These are phyloP conservation scores for Corythoichthys haematopterus DNA, from an alignment of 2,113 vertebrate species.

Conservation along the genomic window DNA sequence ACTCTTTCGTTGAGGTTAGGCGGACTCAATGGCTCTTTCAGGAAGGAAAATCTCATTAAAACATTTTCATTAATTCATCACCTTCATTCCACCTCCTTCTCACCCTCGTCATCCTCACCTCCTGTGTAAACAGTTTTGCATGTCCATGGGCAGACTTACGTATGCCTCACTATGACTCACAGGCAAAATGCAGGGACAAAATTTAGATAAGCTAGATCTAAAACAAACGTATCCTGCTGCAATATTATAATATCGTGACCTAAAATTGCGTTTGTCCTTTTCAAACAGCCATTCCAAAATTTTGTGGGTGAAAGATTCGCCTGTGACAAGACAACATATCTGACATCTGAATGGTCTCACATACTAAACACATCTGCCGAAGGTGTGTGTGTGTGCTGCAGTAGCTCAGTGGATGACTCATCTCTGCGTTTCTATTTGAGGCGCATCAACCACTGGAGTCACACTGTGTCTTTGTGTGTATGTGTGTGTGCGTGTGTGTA, in stretches of 20 bases:
- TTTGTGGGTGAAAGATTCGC: too few relatives aligned
- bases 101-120: constrained; percentile 32
- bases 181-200: constrained; percentile 11
- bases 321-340: constrained; percentile 25
- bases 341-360: constrained; percentile 25
- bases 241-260: neutral
- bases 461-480: constrained; percentile 42
- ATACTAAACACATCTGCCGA: constrained; percentile 47
- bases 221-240: constrained; percentile 3
- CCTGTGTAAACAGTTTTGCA: constrained; percentile 32
- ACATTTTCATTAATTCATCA: constrained; percentile 27
- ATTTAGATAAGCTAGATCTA: constrained; percentile 6
- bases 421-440: constrained; percentile 70
- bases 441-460: constrained; percentile 65
- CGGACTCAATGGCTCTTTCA: too few relatives aligned
- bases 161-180: constrained; percentile 35
- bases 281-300: constrained; percentile 3
- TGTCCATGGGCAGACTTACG: constrained; percentile 29
- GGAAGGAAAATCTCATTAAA: constrained; percentile 28
- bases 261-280: neutral
- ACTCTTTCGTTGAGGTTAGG: neutral
- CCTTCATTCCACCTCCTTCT: constrained; percentile 39
- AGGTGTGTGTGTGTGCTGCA: constrained; percentile 52
- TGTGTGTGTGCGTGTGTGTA: constrained; percentile 11
- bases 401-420: constrained; percentile 66